phyloP scores from a whole-genome alignment of 2,797 vertebrate genomes.

The Falco biarmicus region DNA sequence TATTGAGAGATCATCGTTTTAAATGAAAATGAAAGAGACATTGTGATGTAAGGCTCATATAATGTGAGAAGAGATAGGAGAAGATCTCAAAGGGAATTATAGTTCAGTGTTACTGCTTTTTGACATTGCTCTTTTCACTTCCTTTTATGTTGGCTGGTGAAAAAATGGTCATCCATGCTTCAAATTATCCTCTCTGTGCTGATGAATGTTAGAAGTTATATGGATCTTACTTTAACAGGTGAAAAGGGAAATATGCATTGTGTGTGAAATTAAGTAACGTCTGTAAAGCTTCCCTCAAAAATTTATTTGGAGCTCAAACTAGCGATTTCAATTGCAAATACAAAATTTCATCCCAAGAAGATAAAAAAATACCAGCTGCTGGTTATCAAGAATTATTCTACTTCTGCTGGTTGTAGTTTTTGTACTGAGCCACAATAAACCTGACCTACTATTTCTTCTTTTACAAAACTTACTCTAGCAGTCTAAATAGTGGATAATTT shows the following conservation, averaged over 20 bases:
- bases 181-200: background rate
- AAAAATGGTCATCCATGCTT: background rate
- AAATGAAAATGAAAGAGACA: background rate
- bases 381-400: background rate
- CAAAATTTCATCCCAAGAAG: background rate
- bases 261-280: background rate
- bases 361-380: background rate
- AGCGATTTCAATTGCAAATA: background rate
- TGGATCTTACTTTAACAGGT: background rate
- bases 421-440: background rate
- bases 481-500: background rate
- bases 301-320: background rate
- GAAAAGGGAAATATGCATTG: background rate
- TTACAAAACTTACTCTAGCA: background rate
- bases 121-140: background rate
- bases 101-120: background rate
- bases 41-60: background rate
- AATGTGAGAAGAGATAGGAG: background rate
- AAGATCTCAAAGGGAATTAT: background rate
- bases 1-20: background rate
- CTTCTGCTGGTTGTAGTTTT: background rate
- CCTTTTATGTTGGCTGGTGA: background rate
- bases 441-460: background rate
- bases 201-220: background rate
- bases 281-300: background rate